phyloP scores from a whole-genome alignment of 1,140 invertebrate genomes.

The Procambarus clarkii region DNA sequence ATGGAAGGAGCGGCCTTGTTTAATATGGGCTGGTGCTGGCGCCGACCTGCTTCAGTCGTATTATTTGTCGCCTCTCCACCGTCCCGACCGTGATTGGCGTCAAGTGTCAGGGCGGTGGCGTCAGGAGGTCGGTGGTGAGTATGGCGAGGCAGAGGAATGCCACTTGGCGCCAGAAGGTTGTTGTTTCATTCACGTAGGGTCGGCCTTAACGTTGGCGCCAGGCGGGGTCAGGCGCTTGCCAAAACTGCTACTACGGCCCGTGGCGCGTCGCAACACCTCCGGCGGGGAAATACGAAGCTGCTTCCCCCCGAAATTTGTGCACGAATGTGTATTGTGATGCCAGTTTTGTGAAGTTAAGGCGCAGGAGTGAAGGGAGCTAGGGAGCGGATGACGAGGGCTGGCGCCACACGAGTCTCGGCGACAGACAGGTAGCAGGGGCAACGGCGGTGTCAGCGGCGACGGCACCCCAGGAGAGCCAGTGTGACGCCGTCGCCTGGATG shows the following conservation, averaged over 20 bases:
- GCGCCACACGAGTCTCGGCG: constrained; percentile 28
- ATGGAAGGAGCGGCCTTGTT: no score
- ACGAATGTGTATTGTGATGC: constrained; percentile 3
- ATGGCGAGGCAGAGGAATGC: constrained; percentile 41
- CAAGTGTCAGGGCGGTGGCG: constrained; percentile 23
- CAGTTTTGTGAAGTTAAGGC: background rate
- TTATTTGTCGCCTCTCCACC: constrained; percentile 2
- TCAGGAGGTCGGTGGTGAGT: constrained; percentile 22
- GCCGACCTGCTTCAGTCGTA: background rate
- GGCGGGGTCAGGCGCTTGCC: constrained; percentile 52
- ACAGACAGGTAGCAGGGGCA: constrained; percentile 53
- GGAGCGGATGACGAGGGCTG: background rate
- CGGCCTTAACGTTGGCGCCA: constrained; percentile 64
- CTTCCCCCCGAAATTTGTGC: background rate
- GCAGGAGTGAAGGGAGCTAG: background rate
- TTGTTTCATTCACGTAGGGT: constrained; percentile 69
- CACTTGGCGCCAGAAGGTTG: constrained; percentile 58
- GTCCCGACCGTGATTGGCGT: constrained; percentile 22
- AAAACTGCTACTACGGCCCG: constrained; percentile 19
- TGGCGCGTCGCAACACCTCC: background rate
- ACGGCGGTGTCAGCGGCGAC: background rate
- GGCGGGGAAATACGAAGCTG: background rate
- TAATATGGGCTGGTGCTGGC: background rate
- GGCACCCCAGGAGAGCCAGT: constrained; percentile 11
- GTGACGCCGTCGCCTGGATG: constrained; percentile 43